A percentile compares a stretch with the other conserved stretches of the same genome.
phyloP scores from a whole-genome alignment of 2,797 vertebrate species.

The Ficedula albicollis region DNA sequence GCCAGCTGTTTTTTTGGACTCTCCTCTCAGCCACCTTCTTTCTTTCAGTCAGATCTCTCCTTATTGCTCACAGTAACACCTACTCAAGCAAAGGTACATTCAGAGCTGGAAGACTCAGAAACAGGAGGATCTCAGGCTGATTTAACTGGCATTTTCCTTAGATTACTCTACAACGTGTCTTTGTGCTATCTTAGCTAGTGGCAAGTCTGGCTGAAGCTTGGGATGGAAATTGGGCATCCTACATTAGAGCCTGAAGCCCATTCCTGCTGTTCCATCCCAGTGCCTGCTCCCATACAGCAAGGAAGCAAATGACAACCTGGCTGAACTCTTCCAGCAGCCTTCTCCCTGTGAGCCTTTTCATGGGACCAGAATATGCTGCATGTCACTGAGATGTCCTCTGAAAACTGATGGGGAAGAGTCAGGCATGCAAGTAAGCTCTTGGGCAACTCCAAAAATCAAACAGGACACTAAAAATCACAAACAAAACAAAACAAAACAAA shows the following conservation, averaged over 20 bases:
- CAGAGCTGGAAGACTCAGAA: background rate
- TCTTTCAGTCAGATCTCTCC: constrained; percentile 58
- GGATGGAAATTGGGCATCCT: background rate
- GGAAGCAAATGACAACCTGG: background rate
- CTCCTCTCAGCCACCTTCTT: constrained; percentile 57
- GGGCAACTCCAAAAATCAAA: background rate
- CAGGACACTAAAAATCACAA: background rate
- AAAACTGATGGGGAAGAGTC: background rate
- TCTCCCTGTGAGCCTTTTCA: background rate
- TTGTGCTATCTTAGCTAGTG: constrained; percentile 11
- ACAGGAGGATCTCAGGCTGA: background rate
- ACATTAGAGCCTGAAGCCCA: background rate
- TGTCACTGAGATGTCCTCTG: background rate
- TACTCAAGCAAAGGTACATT: constrained; percentile 43
- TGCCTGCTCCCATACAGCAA: background rate
- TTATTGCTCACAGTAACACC: constrained; percentile 67
- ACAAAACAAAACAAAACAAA: background rate
- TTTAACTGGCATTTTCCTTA: background rate
- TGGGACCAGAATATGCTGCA: background rate
- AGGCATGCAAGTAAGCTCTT: background rate
- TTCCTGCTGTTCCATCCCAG: background rate
- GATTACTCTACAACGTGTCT: background rate
- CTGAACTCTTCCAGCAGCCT: background rate
- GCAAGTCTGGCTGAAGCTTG: background rate
- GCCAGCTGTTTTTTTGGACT: constrained; percentile 64